Conservation (phyloP, 2,888 invertebrate species). For the Lymantria dispar region DNA sequence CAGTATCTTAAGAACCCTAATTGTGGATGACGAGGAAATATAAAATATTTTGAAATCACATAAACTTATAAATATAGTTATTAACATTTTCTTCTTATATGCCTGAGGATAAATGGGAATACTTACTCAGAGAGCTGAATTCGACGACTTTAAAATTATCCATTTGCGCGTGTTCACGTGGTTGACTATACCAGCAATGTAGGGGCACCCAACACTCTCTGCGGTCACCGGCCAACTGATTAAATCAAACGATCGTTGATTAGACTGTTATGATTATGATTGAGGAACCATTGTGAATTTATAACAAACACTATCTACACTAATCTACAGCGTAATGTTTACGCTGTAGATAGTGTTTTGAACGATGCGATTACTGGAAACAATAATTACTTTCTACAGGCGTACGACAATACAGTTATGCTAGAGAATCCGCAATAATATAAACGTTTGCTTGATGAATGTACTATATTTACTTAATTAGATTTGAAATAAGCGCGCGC, state of each 20-base stretch:
- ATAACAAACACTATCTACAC: slow-evolving; percentile 7
- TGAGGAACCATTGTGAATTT: slow-evolving; percentile 49
- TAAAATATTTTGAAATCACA: too few species aligned
- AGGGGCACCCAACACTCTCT: slow-evolving; percentile 40
- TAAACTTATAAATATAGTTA: too few species aligned
- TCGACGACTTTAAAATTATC: slow-evolving; percentile 63
- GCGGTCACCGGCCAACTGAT: slow-evolving; percentile 72
- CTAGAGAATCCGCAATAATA: background rate
- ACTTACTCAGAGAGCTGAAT: slow-evolving; percentile 67
- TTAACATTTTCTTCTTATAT: too few species aligned
- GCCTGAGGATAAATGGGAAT: slow-evolving; percentile 2
- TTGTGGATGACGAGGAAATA: background rate
- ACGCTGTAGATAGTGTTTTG: slow-evolving; percentile 20
- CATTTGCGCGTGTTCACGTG: slow-evolving; percentile 44
- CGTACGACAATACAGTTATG: slow-evolving; percentile 1
- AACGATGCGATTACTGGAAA: slow-evolving; percentile 20
- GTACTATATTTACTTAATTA: background rate
- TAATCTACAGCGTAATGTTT: slow-evolving; percentile 20
- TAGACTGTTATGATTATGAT: slow-evolving; percentile 57
- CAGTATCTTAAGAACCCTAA: background rate
- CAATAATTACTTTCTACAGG: slow-evolving; percentile 23
- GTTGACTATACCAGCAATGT: slow-evolving; percentile 5
- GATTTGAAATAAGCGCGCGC: too few species aligned
- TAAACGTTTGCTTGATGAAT: background rate
- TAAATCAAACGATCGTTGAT: slow-evolving; percentile 66